These are phyloP conservation scores for Daktulosphaira vitifoliae DNA, from an alignment of 1,140 invertebrate species.

Conservation along the genomic window DNA sequence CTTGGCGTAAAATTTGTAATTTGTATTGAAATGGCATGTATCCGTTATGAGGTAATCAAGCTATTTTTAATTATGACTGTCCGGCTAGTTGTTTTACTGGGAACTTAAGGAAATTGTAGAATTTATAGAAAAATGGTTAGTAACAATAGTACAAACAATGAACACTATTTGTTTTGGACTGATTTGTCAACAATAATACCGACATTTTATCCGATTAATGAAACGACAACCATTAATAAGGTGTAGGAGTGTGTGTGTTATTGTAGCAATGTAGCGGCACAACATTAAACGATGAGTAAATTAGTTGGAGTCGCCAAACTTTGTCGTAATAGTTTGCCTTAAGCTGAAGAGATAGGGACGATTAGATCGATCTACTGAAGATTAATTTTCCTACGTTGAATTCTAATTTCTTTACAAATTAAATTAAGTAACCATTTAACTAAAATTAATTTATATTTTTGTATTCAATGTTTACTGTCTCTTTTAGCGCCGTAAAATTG, in stretches of 20 bases:
- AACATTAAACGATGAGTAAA: not conserved
- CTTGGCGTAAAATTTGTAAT: no score
- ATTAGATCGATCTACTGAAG: not conserved
- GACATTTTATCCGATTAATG: not conserved
- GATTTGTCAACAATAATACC: not conserved
- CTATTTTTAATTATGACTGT: no score
- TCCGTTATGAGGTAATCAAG: no score
- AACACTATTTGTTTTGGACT: not conserved
- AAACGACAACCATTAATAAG: not conserved
- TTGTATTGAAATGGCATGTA: no score
- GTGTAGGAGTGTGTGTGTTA: not conserved
- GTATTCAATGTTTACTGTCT: not conserved
- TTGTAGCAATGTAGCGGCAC: not conserved
- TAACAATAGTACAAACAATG: not conserved
- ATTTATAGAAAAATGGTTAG: no score
- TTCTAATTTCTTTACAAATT: not conserved
- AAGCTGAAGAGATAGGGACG: not conserved
- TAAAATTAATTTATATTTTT: not conserved
- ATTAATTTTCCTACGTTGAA: not conserved
- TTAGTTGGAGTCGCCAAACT: not conserved
- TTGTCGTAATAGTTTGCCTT: no score
- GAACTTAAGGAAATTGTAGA: no score
- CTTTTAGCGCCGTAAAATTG: not conserved
- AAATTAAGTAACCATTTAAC: not conserved
- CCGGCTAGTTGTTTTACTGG: no score